Base-by-base conservation (phyloP, 1,140 invertebrate species). In the Myzus persicae region DNA sequence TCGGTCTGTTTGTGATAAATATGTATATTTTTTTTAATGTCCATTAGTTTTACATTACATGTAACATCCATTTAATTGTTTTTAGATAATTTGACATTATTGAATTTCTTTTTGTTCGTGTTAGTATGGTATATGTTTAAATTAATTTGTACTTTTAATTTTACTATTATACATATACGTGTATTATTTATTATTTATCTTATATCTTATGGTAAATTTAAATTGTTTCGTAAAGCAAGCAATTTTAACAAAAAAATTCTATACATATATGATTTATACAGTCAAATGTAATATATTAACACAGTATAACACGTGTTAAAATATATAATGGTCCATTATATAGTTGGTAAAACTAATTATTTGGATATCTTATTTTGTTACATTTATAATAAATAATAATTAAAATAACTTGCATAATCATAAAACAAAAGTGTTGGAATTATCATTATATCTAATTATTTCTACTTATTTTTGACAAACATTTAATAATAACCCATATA, bases 41-140 rank as follows among this genome's bases (percentile, higher is more conserved):
- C 48, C 48, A 22, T 9, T 48, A 42, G 4, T 36, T 88, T 88
- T 24, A 24, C 1, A 48, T 76, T n/a, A 38, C 5, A 11, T 51
- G n/a, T 89, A 54, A 89, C 38, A 22, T 89, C 9, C 9, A 38
- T 46, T 14, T 42, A 9, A 22, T 89, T 89, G 36, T 89, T 89
- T 89, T 89, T 22, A 36, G 87, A 38, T 89, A 2, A 51, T 89
- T 89, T 89, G 7, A 51, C 22, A 51, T 88, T 46, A 88, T 89
- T 9, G 14, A 89, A 89, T 36, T 38, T 24, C 14, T 89, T 87
- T 36, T 54, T 51, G 54, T 54, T 89, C 14, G 14, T 48, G 5
- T 89, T 54, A 40, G 48, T 54, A 38, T 54, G n/a, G 36, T 40
- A 18, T 51, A 38, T 89, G n/a, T 89, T 38, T 22, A 89, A 38